phyloP scores from a whole-genome alignment of 2,888 invertebrate genomes.

The Drosophila neotestacea region DNA sequence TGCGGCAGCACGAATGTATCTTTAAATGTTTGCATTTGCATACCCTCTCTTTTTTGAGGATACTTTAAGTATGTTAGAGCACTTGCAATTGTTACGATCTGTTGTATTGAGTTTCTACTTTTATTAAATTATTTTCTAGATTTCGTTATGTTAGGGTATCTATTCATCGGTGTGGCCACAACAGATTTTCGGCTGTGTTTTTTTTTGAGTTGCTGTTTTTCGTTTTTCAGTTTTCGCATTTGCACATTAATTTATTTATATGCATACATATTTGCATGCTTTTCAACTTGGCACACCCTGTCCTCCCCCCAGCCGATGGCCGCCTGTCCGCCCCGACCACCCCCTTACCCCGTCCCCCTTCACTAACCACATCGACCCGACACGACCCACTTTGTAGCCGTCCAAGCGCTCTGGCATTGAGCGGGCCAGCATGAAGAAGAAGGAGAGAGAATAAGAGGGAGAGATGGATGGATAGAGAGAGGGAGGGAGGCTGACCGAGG shows the following conservation, averaged over 20 bases:
- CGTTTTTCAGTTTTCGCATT: constrained; percentile 69
- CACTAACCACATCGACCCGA: constrained; percentile 48
- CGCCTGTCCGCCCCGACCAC: background rate
- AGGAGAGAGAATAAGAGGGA: background rate
- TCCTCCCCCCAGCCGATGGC: constrained; percentile 1
- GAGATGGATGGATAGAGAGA: background rate
- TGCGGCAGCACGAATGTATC: constrained; percentile 11
- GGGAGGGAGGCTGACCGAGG: background rate
- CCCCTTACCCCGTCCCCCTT: background rate
- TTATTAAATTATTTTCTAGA: background rate
- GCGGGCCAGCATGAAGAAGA: constrained; percentile 25
- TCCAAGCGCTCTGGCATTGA: constrained; percentile 65
- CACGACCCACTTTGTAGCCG: constrained; percentile 72
- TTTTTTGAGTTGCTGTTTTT: constrained; percentile 33
- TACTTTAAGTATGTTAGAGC: background rate
- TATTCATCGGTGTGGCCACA: background rate
- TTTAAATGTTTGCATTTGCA: constrained; percentile 23
- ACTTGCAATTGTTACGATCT: background rate
- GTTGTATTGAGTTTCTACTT: background rate
- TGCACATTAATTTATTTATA: constrained; percentile 80
- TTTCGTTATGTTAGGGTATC: constrained; percentile 24
- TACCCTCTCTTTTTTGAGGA: constrained; percentile 18
- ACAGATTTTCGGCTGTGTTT: background rate
- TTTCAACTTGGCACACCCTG: constrained; percentile 73
- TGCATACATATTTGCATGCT: constrained; percentile 78